A percentile compares a stretch with the other conserved stretches of the same genome.
phyloP scores from a whole-genome alignment of 2,113 vertebrate species.

The Thryonomys swinderianus region DNA sequence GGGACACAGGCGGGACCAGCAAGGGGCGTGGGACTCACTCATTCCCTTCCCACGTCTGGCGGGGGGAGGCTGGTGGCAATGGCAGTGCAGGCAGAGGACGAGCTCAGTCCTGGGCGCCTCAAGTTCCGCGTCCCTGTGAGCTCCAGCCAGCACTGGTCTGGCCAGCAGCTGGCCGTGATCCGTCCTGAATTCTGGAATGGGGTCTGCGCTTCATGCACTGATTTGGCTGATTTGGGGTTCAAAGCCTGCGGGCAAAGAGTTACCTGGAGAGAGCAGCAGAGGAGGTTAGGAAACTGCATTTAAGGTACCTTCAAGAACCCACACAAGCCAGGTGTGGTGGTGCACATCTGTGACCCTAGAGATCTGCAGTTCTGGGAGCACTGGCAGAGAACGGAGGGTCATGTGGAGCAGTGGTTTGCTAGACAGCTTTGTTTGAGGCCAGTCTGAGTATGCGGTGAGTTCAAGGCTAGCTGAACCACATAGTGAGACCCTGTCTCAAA shows the following conservation, averaged over 20 bases:
- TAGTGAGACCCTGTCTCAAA: too few relatives aligned
- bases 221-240: neutral
- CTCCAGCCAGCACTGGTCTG: neutral
- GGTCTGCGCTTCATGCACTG: neutral
- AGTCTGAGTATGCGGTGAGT: too few relatives aligned
- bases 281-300: neutral
- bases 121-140: neutral
- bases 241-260: neutral
- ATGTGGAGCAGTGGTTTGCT: too few relatives aligned
- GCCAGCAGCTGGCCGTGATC: neutral
- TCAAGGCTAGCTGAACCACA: too few relatives aligned
- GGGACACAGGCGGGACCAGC: too few relatives aligned
- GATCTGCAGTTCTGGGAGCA: neutral
- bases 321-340: too few relatives aligned
- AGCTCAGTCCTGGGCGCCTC: neutral
- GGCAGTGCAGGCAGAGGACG: neutral
- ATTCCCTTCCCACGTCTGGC: constrained; percentile 39
- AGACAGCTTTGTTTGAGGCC: too few relatives aligned
- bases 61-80: neutral
- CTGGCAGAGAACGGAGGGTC: neutral
- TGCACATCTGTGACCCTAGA: neutral
- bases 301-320: neutral
- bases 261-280: neutral
- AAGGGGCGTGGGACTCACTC: neutral
- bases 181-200: neutral